Evolutionary conservation across 1,140 invertebrate genomes (phyloP), one percentile per base, ranked within the genome.

Genomic region (Ostrea denselamellosa): DNA sequence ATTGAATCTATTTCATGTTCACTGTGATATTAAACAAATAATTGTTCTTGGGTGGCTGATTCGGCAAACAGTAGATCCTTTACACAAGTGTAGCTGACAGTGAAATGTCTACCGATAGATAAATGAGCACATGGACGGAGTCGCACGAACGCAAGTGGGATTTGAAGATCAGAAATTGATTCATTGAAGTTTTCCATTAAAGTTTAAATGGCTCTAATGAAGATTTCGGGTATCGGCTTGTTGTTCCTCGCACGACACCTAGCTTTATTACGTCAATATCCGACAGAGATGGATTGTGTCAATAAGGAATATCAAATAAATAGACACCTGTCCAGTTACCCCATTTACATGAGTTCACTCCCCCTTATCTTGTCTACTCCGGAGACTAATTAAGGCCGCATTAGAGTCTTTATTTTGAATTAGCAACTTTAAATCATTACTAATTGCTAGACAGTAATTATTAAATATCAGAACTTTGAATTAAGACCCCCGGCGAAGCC

Each of bases 201-300:
- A 34, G 68, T 34, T 28, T 77, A 28, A 77, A 77, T 77, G 68
- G 68, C 68, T 22, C 28, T 77, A 77, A 77, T 77, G 68, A 77
- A 77, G 68, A 77, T 77, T 77, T 77, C 68, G 68, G 68, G 68
- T 77, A 77, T 77, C 68, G 68, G 68, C 65, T 77, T 77, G 68
- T 77, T 77, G 68, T 77, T 77, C 68, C 25, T 77, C 12, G 68
- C 68, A 77, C 68, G 68, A 25, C 68, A 77, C 68, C 68, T 77
- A 28, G 68, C 12, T 25, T 77, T 77, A 77, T 77, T 77, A 77
- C 68, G 68, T 77, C 68, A 77, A 77, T 77, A 77, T 77, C 22
- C 68, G 68, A 77, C 68, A 77, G 28, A 77, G 68, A 77, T 77
- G 22, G 68, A 77, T 77, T 28, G 25, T 77, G 68, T 77, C 68